Conservation (phyloP, 2,113 vertebrate genomes). For the Asarcornis scutulata region DNA sequence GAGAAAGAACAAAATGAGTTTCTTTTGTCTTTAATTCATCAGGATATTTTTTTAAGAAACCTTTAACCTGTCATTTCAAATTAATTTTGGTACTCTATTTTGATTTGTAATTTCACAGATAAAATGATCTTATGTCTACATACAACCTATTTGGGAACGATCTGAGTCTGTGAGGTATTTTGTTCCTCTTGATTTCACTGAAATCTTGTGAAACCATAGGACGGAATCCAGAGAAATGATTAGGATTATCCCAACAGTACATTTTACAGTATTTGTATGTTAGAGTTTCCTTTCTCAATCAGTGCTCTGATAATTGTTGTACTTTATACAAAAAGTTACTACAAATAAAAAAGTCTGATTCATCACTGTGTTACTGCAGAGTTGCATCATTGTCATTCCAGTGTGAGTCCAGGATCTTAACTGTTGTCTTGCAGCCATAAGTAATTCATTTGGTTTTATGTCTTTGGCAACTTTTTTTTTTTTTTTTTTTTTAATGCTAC, state of each 20-base stretch:
- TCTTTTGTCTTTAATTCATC: conserved; percentile 17
- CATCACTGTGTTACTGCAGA: neutral
- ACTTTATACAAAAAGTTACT: neutral
- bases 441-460: neutral
- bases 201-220: neutral
- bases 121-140: neutral
- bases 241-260: neutral
- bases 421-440: neutral
- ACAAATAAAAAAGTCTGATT: conserved; percentile 1
- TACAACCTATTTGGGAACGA: neutral
- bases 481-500: neutral
- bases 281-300: neutral
- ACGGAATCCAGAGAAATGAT: neutral
- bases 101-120: conserved; percentile 23
- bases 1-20: neutral
- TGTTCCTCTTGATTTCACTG: neutral
- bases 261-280: neutral
- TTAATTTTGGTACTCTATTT: neutral
- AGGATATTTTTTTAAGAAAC: conserved; percentile 26
- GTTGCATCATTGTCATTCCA: neutral
- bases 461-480: neutral
- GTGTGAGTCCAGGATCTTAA: neutral
- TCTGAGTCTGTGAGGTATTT: neutral
- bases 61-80: neutral
- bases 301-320: neutral